Base-by-base conservation (phyloP, 1,140 invertebrate genomes). In the Hesperophylax magnus region DNA sequence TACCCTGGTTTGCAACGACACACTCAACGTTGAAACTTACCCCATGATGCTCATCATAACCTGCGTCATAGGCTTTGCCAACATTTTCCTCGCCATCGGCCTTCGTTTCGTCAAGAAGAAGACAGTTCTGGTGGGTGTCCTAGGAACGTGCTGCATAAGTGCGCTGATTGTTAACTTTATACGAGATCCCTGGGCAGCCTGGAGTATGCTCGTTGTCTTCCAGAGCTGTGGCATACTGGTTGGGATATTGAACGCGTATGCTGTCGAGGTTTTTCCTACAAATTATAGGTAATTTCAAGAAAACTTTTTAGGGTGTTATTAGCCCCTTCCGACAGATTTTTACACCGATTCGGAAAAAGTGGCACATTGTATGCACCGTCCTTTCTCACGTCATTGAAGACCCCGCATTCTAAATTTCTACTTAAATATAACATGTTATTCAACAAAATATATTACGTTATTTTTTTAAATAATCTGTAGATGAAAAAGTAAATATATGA, bases 181-280 rank as follows among this genome's bases (percentile, higher is more conserved):
- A 11, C 77, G 79, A 34, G 78, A 87, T 72, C 85, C 87, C 8
- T 80, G 85, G 9, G 78, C 78, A 0, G 86, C 88, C 24, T 85
- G 87, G 39, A 74, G 87, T 9, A 84, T 87, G 34, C 86, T 90
- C 65, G 85, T 87, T 20, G 86, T 87, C 53, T 77, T 90, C 56
- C 85, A 88, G 15, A 63, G 87, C 17, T 86, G 87, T 2, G 88
- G 88, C 8, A 82, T 88, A 3, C 87, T 88, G 69, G 82, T 88
- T 39, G 87, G 86, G 0, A 83, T 90, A n/a, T 74, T 89, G 9
- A 88, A 87, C 77, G 86, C 88, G 3, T 86, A 86, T 17, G 86
- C 87, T 7, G 88, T 89, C 0, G 88, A 90, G 76, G 56, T 90
- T 11, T 88, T 89, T 17, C 89, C 89, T 0, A 90, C 89, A 3